Base-by-base conservation (phyloP, 2,113 vertebrate species). In the Sylvietta virens region DNA sequence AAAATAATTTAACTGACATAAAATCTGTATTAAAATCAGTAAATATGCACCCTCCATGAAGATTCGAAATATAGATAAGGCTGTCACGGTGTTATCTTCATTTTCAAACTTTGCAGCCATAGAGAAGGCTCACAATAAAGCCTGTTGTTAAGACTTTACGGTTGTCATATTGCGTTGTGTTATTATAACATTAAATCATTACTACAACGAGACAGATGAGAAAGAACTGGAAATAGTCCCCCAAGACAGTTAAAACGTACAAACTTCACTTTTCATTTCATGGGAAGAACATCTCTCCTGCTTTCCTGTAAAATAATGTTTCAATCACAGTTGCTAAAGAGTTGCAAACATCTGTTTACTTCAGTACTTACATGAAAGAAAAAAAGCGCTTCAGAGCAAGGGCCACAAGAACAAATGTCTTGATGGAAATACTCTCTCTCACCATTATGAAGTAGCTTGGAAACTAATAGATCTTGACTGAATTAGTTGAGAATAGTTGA, bases 201-300 rank as follows among this genome's bases (percentile, higher is more conserved):
- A 70, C 71, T 86, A 72, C 78, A 86, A 65, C 53, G 51, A 95
- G 56, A 88, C 67, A 93, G 89, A 88, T 50, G 67, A 95, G 48
- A 92, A 31, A 27, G 58, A 91, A 84, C 16, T 69, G 35, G 86
- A 95, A 92, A 92, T 72, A 87, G 83, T 90, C 90, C 81, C 92
- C 82, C 51, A 73, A 96, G 84, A 94, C 73, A 85, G 70, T 48
- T 80, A 92, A 93, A 92, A 94, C 48, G n/a, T 54, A 88, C 47
- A 44, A 77, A 95, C 84, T 90, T 96, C 71, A 88, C 81, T 88
- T 95, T 91, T 80, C 45, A 86, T 95, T 95, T 83, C 30, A 70
- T 6, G 7, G 45, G 31, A 92, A 88, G 24, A 88, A 28, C 77
- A n/a, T 73, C 50, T 73, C 22, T 80, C 35, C 45, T 66, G 33